Evolutionary conservation across 2,888 invertebrate species (phyloP).

Genomic region (Caenorhabditis sulstoni): DNA sequence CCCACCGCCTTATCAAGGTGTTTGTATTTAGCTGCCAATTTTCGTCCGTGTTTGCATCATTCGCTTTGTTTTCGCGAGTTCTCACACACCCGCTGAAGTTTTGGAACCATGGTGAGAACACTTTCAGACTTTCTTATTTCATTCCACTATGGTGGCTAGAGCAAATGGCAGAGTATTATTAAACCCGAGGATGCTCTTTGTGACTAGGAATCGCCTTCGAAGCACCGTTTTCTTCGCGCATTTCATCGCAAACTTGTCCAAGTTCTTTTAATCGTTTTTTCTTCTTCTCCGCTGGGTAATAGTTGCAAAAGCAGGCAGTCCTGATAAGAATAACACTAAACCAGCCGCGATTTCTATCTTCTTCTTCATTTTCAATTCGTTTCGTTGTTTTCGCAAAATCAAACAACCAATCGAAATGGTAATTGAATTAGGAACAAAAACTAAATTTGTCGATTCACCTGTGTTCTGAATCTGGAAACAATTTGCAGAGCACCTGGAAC

Average conservation of each 20-base stretch:
- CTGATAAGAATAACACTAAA: conserved; percentile 30
- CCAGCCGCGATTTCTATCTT: conserved; percentile 20
- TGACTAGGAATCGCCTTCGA: too few relatives aligned
- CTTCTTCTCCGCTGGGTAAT: neutral
- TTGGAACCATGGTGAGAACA: conserved; percentile 39
- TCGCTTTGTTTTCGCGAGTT: conserved; percentile 22
- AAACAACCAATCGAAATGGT: conserved; percentile 18
- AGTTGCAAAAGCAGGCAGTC: conserved; percentile 9
- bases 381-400: conserved; percentile 19
- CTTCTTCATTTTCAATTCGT: conserved; percentile 14
- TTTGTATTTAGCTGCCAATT: conserved; percentile 57
- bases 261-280: conserved; percentile 19
- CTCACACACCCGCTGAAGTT: neutral
- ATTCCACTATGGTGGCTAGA: too few relatives aligned
- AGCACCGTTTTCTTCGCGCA: too few relatives aligned
- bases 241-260: neutral
- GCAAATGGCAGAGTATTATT: too few relatives aligned
- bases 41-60: conserved; percentile 48
- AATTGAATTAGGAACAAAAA: conserved; percentile 12
- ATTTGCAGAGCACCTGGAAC: conserved; percentile 62
- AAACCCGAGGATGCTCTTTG: too few relatives aligned
- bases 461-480: neutral
- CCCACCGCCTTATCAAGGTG: conserved; percentile 54
- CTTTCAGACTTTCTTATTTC: too few relatives aligned
- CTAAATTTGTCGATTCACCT: too few relatives aligned